Percentiles rank a stretch among this genome's conserved stretches.
Evolutionary conservation across 2,113 vertebrate species (phyloP).

Genomic region (Seriola dumerili): DNA sequence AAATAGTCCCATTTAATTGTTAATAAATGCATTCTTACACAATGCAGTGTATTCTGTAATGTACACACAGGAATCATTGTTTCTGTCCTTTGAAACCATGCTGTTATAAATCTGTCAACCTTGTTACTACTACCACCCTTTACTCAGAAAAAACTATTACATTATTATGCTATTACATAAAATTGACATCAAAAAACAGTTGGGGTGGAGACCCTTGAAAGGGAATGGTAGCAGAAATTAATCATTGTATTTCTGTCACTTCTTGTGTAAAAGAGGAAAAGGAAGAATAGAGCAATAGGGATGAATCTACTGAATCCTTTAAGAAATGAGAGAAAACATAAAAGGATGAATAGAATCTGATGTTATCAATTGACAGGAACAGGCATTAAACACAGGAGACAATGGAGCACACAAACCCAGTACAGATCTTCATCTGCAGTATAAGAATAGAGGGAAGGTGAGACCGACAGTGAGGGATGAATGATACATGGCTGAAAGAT

Average conservation of each 20-base stretch:
- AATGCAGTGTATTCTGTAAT: slow-evolving; percentile 49
- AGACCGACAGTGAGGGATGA: not conserved
- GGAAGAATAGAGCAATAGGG: not conserved
- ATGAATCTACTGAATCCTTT: not conserved
- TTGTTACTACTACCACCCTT: not conserved
- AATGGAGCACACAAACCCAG: not conserved
- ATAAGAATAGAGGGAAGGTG: slow-evolving; percentile 38
- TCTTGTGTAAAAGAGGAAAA: slow-evolving; percentile 3
- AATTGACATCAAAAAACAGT: not conserved
- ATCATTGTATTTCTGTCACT: slow-evolving; percentile 15
- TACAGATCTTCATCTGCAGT: not conserved
- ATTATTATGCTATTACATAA: not conserved
- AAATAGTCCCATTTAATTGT: slow-evolving; percentile 86
- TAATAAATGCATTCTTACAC: slow-evolving; percentile 86
- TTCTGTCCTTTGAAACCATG: not conserved
- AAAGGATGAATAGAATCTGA: slow-evolving; percentile 40
- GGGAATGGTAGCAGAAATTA: not conserved
- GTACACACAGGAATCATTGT: not conserved
- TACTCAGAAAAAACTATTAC: not conserved
- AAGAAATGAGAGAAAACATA: slow-evolving; percentile 6
- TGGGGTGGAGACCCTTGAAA: not conserved
- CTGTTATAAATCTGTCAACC: not conserved
- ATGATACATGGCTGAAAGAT: slow-evolving; percentile 33
- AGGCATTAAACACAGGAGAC: slow-evolving; percentile 8
- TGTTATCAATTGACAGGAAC: slow-evolving; percentile 55